A percentile compares a stretch with the other conserved stretches of the same genome.
phyloP scores from a whole-genome alignment of 1,140 invertebrate genomes.

The Manduca sexta region DNA sequence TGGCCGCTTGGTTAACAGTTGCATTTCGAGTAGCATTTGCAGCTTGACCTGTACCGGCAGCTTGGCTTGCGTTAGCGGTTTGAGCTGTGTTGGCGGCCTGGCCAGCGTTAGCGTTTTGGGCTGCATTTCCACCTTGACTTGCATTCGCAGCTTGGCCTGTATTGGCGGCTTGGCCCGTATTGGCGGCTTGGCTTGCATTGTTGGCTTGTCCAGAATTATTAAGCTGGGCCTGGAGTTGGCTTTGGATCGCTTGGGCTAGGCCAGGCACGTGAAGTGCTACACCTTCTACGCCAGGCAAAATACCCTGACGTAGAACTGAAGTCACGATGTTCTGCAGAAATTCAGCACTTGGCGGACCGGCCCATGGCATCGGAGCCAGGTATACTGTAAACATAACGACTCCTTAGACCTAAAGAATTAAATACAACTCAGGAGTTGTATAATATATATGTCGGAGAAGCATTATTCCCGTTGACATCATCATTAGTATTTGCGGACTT shows the following conservation, averaged over 20 bases:
- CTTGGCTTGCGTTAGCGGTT: not conserved
- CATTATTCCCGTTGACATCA: too few species aligned
- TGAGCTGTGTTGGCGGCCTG: not conserved
- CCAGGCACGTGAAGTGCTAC: conserved; percentile 11
- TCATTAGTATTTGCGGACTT: too few species aligned
- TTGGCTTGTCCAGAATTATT: not conserved
- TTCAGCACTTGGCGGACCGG: conserved; percentile 26
- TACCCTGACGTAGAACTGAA: conserved; percentile 33
- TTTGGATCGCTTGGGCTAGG: not conserved
- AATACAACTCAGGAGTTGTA: not conserved
- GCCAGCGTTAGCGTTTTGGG: not conserved
- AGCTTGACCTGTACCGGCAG: not conserved
- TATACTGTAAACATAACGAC: conserved; percentile 23
- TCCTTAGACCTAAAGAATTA: conserved; percentile 4
- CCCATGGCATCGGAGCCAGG: conserved; percentile 30
- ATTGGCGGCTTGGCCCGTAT: too few species aligned
- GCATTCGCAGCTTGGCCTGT: too few species aligned
- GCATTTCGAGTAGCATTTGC: too few species aligned
- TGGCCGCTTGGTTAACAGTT: too few species aligned
- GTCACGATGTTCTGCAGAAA: conserved; percentile 37
- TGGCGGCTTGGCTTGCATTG: conserved; percentile 8
- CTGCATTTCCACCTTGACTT: conserved; percentile 5
- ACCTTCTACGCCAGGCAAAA: conserved; percentile 28
- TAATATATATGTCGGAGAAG: too few species aligned
- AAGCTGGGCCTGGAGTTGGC: not conserved